Evolutionary conservation across 2,113 vertebrate species (phyloP).

Genomic region (Saccopteryx leptura): DNA sequence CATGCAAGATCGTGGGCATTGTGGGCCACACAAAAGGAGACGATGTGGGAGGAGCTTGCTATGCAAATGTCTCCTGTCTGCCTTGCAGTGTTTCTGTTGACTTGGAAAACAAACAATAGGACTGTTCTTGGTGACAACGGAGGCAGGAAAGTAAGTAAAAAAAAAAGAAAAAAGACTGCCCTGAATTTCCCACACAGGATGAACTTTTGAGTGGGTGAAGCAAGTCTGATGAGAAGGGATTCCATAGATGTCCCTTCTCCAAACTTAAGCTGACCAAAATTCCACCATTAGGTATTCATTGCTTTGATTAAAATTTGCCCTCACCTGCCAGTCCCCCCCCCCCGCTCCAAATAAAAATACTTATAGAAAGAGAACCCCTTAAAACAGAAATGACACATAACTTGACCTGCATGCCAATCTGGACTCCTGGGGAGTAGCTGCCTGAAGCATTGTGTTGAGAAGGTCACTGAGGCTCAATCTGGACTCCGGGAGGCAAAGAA

Average conservation of each 20-base stretch:
- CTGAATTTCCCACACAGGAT: neutral
- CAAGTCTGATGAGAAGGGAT: neutral
- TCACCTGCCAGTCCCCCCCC: neutral
- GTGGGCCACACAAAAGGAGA: neutral
- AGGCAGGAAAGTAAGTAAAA: neutral
- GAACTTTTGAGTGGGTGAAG: neutral
- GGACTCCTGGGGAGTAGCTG: neutral
- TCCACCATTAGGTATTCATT: neutral
- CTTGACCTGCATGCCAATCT: too few species aligned
- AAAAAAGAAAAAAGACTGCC: too few species aligned
- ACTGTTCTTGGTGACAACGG: neutral
- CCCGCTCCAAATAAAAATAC: neutral
- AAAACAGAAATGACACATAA: neutral
- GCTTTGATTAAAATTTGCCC: neutral
- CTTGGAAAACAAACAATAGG: neutral
- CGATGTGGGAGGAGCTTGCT: fast-evolving
- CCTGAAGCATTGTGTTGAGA: neutral
- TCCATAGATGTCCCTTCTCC: fast-evolving
- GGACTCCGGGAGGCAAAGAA: neutral
- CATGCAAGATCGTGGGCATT: neutral
- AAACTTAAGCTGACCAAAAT: neutral
- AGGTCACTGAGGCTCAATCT: neutral
- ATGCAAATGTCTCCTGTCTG: fast-evolving
- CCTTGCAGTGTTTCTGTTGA: fast-evolving
- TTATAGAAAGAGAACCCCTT: neutral